Conservation (phyloP, 1,140 invertebrate genomes). For the Saccostrea glomerata region DNA sequence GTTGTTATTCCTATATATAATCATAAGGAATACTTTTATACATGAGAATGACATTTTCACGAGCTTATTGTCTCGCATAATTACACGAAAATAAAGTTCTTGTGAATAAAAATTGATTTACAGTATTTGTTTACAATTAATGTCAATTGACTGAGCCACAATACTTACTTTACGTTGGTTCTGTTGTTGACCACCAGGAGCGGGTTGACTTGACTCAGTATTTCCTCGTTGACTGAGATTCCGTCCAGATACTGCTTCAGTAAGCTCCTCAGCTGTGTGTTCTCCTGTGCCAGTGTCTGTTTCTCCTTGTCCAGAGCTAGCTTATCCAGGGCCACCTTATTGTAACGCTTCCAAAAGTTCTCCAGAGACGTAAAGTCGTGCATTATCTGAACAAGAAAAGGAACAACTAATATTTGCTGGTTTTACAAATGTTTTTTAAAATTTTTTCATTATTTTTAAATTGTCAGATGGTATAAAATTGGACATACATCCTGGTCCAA, state of each 20-base stretch:
- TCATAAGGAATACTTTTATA: too few species aligned
- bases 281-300: slow-evolving; percentile 73
- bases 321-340: slow-evolving; percentile 78
- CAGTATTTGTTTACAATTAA: too few species aligned
- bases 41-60: too few species aligned
- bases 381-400: slow-evolving; percentile 70
- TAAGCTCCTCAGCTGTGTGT: slow-evolving; percentile 75
- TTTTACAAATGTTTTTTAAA: too few species aligned
- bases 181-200: slow-evolving; percentile 78
- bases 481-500: too few species aligned
- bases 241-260: slow-evolving; percentile 80
- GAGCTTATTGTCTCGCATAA: too few species aligned
- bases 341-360: slow-evolving; percentile 79
- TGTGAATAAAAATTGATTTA: too few species aligned
- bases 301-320: slow-evolving; percentile 77
- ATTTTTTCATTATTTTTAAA: too few species aligned
- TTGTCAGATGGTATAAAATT: too few species aligned
- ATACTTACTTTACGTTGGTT: slow-evolving; percentile 75
- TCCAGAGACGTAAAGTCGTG: slow-evolving; percentile 75
- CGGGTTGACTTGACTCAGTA: slow-evolving; percentile 77
- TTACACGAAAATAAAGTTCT: too few species aligned
- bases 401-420: neutral
- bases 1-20: too few species aligned
- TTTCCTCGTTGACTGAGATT: slow-evolving; percentile 78
- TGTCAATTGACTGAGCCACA: too few species aligned